These are phyloP conservation scores for Monodelphis domestica DNA, from an alignment of 2,797 vertebrate genomes.

Conservation along the genomic window DNA sequence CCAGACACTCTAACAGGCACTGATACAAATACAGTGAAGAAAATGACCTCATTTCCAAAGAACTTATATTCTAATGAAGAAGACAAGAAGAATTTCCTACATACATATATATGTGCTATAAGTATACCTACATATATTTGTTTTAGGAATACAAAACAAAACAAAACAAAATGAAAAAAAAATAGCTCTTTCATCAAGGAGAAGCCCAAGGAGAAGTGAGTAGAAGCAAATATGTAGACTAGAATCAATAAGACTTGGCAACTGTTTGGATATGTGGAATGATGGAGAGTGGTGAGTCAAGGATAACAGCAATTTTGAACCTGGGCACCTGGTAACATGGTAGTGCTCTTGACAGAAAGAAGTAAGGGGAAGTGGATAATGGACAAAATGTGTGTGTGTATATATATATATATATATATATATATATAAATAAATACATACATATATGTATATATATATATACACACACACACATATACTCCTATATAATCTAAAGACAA, in stretches of 20 bases:
- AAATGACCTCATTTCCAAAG: neutral
- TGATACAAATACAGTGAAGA: neutral
- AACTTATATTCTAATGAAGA: neutral
- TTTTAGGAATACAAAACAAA: too few species aligned
- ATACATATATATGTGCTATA: neutral
- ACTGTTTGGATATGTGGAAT: neutral
- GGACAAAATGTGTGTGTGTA: neutral
- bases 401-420: neutral
- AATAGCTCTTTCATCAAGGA: too few species aligned
- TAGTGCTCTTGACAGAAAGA: neutral
- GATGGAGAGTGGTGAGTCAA: too few species aligned
- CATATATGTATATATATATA: too few species aligned
- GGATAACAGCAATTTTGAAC: too few species aligned
- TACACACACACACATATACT: neutral
- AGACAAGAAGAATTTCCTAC: neutral
- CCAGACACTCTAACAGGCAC: neutral
- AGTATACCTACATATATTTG: neutral
- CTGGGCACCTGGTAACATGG: neutral
- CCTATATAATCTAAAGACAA: too few species aligned
- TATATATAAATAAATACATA: neutral
- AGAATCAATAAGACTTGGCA: too few species aligned
- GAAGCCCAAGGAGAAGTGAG: too few species aligned
- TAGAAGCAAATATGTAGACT: too few species aligned
- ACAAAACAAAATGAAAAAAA: too few species aligned
- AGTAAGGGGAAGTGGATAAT: neutral